Base-by-base conservation (phyloP, 2,888 invertebrate species). In the Blastobasis adustella region DNA sequence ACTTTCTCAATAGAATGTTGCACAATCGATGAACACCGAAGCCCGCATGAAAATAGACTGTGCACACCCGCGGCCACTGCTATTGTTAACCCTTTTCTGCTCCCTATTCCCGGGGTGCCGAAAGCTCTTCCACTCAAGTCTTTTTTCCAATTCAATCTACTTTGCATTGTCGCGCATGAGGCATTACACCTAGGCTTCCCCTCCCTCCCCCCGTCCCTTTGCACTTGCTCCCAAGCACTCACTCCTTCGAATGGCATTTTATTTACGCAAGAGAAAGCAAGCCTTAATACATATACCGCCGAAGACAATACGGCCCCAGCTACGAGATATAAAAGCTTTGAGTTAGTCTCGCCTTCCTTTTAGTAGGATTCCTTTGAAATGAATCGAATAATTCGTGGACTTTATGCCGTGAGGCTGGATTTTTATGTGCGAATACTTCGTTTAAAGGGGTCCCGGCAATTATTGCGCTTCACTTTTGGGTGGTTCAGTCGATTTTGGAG, bases 121-220 rank as follows among this genome's bases (percentile, higher is more conserved):
- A 86, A 83, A 82, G 82, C 80, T 66, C 81, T 82, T 81, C 71
- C 65, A 65, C 71, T 82, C 69, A 71, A 81, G 76, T 81, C 81
- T 85, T 85, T 86, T 84, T 87, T 83, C 79, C 86, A 85, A 88
- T 87, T 85, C 88, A 87, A 87, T 88, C 85, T 86, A 86, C 86
- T 88, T 88, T 87, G 85, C 86, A 88, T 88, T 85, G 86, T 83
- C 87, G 79, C 87, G 79, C 79, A 86, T 87, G 86, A 86, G 76
- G 82, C 83, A 84, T 86, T 84, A 86, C 84, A 85, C 85, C 84
- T 86, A 79, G 76, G 67, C 69, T 66, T 71, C 71, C 61, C 65
- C 66, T 23, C 23, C 23, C 23, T 23, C 23, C 23, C n/a, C 60
- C 66, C 64, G 69, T 71, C 72, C 66, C 63, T 63, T 70, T 84